Conservation (phyloP, 2,888 invertebrate species). For the Chrysina gloriosa region DNA sequence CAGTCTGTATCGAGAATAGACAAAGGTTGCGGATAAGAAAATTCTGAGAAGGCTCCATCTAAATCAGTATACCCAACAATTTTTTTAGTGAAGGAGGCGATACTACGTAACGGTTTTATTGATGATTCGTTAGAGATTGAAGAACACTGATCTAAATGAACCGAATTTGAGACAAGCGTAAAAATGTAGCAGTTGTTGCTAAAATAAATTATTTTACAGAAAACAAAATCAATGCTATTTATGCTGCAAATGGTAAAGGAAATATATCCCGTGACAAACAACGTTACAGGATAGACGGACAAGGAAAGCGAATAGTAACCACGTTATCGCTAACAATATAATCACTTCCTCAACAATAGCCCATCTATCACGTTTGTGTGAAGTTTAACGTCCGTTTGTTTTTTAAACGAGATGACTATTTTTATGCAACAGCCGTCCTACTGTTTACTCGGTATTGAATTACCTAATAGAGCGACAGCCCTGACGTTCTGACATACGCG, state of each 20-base stretch:
- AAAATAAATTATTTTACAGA: no score
- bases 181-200: no score
- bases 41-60: no score
- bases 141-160: no score
- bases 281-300: neutral
- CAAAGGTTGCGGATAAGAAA: no score
- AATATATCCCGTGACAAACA: neutral
- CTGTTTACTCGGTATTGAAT: slow-evolving; percentile 24
- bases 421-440: slow-evolving; percentile 21
- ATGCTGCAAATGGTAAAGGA: neutral
- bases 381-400: slow-evolving; percentile 25
- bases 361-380: slow-evolving; percentile 29
- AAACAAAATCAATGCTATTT: no score
- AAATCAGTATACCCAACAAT: no score
- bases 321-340: neutral
- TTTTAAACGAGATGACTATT: slow-evolving; percentile 24
- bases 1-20: no score
- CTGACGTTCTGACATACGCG: slow-evolving; percentile 8
- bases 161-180: no score
- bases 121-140: no score
- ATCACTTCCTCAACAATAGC: slow-evolving; percentile 7
- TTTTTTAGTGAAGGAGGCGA: no score
- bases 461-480: slow-evolving; percentile 19
- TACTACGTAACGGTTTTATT: no score
- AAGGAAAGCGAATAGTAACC: neutral